These are phyloP conservation scores for Cryptus armator DNA, from an alignment of 2,888 invertebrate genomes.

Conservation along the genomic window DNA sequence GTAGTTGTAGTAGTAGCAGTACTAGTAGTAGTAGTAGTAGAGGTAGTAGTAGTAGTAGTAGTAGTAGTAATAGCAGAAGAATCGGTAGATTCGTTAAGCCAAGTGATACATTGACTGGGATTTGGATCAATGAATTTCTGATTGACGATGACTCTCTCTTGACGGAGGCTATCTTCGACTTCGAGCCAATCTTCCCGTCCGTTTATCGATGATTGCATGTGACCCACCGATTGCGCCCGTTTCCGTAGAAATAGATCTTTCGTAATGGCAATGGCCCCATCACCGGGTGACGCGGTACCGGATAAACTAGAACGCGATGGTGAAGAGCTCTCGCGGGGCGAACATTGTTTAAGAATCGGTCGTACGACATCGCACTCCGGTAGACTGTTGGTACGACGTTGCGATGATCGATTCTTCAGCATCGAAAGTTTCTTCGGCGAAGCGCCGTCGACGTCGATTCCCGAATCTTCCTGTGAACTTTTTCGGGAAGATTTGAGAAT, in stretches of 20 bases:
- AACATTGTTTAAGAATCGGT: constrained; percentile 89
- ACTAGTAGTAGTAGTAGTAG: constrained; percentile 21
- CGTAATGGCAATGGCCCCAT: constrained; percentile 86
- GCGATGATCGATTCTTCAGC: constrained; percentile 87
- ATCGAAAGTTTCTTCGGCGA: constrained; percentile 87
- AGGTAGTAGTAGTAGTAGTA: constrained; percentile 8
- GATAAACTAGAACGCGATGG: constrained; percentile 89
- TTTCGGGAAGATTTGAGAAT: constrained; percentile 92
- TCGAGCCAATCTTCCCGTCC: constrained; percentile 57
- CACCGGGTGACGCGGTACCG: constrained; percentile 84
- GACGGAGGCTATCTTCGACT: constrained; percentile 44
- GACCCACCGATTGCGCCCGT: constrained; percentile 81
- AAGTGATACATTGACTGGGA: constrained; percentile 55
- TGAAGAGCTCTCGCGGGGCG: constrained; percentile 87
- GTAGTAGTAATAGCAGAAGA: constrained; percentile 2
- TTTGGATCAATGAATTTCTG: constrained; percentile 58
- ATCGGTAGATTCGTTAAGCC: constrained; percentile 63
- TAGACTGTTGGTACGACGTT: constrained; percentile 87
- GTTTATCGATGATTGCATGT: constrained; percentile 75
- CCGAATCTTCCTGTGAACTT: constrained; percentile 88
- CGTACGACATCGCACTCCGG: constrained; percentile 86
- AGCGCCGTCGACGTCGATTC: constrained; percentile 87
- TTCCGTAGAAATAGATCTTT: constrained; percentile 82
- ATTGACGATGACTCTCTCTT: constrained; percentile 31
- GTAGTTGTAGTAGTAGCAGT: constrained; percentile 39